Evolutionary conservation across 2,797 vertebrate species (phyloP).

Genomic region (Macropus fuliginosus): DNA sequence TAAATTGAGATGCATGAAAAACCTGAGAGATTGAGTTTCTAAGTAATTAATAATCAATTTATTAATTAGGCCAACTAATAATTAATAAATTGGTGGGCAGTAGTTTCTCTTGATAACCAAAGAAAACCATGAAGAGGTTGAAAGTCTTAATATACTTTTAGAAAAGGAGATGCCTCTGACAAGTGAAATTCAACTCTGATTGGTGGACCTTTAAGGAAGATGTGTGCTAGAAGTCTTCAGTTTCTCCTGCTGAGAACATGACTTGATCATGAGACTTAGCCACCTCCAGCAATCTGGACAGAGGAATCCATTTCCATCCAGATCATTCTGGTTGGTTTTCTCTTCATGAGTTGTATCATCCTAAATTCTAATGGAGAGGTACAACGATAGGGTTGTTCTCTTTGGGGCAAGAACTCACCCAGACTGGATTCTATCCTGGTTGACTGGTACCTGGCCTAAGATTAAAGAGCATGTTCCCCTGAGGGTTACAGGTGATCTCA

Average conservation of each 20-base stretch:
- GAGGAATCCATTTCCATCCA: neutral
- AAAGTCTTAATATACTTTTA: neutral
- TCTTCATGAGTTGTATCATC: neutral
- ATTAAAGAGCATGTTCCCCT: neutral
- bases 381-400: neutral
- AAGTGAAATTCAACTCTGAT: neutral
- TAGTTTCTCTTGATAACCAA: neutral
- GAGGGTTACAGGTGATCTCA: neutral
- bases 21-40: neutral
- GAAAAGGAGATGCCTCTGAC: neutral
- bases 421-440: neutral
- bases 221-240: neutral
- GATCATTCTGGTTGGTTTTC: neutral
- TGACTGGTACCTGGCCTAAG: neutral
- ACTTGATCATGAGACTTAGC: neutral
- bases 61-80: neutral
- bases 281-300: neutral
- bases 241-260: neutral
- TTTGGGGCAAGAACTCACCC: neutral
- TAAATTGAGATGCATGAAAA: neutral
- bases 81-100: neutral
- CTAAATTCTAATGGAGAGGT: neutral
- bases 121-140: neutral
- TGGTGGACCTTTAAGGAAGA: neutral
- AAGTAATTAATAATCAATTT: constrained; percentile 6